phyloP scores from a whole-genome alignment of 2,113 vertebrate species.

The Amphilophus citrinellus region DNA sequence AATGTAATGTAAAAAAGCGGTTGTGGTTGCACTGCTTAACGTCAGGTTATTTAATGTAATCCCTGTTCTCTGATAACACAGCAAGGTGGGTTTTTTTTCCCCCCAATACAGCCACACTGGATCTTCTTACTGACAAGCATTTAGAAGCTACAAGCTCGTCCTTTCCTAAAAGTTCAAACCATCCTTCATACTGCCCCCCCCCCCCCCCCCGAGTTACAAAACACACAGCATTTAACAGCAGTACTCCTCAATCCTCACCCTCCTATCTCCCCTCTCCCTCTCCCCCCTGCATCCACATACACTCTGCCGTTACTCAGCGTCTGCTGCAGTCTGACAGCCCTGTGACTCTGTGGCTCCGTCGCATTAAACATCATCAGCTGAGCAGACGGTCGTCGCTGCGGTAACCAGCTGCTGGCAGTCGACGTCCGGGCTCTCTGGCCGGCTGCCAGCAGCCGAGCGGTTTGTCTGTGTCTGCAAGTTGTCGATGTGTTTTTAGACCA shows the following conservation, averaged over 20 bases:
- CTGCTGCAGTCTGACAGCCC: constrained; percentile 52
- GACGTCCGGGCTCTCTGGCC: constrained; percentile 6
- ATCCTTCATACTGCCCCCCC: background rate
- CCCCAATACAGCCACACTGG: too few relatives aligned
- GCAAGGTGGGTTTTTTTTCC: too few relatives aligned
- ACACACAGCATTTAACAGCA: constrained; percentile 2
- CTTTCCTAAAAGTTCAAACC: too few relatives aligned
- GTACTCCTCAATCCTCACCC: background rate
- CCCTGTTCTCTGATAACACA: too few relatives aligned
- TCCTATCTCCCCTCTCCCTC: background rate
- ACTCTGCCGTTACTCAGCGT: constrained; percentile 37
- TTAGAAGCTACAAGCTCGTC: too few relatives aligned
- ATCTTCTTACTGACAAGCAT: too few relatives aligned
- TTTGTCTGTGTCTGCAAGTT: background rate
- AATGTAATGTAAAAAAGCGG: too few relatives aligned
- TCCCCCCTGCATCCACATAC: background rate
- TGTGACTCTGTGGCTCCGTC: constrained; percentile 26
- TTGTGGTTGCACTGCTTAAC: too few relatives aligned
- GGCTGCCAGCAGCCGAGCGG: background rate
- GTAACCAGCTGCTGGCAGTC: constrained; percentile 39
- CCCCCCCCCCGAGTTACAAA: background rate
- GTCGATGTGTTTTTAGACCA: background rate
- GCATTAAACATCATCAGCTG: constrained; percentile 27
- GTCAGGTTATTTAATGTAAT: too few relatives aligned
- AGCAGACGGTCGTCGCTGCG: constrained; percentile 15